Evolutionary conservation across 2,113 vertebrate genomes (phyloP).

Genomic region (Brevimyrus niger): DNA sequence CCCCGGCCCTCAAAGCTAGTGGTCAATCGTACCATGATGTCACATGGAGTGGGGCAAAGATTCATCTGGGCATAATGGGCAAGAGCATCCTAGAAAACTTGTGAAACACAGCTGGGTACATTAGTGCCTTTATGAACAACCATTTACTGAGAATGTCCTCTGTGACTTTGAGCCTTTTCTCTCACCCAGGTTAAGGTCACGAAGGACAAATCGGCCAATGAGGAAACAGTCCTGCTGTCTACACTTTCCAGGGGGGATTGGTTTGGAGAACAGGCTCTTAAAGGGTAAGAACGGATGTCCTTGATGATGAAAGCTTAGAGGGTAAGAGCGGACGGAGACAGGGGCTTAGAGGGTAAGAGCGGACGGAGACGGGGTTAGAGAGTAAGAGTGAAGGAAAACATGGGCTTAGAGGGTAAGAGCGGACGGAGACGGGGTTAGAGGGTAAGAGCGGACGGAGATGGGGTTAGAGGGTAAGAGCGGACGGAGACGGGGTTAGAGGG

Average conservation of each 20-base stretch:
- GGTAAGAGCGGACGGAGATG: constrained; percentile 39
- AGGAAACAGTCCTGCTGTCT: constrained; percentile 46
- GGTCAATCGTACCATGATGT: not conserved
- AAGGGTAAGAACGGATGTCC: constrained; percentile 44
- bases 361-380: not conserved
- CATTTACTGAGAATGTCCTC: not conserved
- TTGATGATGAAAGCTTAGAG: not conserved
- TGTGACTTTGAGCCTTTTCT: not conserved
- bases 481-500: not conserved
- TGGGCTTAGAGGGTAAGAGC: not conserved
- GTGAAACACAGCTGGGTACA: not conserved
- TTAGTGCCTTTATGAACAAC: not conserved
- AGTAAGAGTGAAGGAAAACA: no score
- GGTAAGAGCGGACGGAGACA: not conserved
- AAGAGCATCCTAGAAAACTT: not conserved
- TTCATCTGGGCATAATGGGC: not conserved
- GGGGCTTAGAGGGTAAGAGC: not conserved
- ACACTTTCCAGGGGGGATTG: constrained; percentile 53
- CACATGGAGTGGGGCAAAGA: not conserved
- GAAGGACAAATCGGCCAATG: constrained; percentile 44
- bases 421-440: constrained; percentile 20
- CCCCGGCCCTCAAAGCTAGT: not conserved
- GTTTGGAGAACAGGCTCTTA: constrained; percentile 63
- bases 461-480: not conserved
- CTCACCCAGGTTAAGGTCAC: constrained; percentile 55